These are phyloP conservation scores for Paracentrotus lividus DNA, from an alignment of 53 echinoderm and acorn worm genomes.

Conservation along the genomic window DNA sequence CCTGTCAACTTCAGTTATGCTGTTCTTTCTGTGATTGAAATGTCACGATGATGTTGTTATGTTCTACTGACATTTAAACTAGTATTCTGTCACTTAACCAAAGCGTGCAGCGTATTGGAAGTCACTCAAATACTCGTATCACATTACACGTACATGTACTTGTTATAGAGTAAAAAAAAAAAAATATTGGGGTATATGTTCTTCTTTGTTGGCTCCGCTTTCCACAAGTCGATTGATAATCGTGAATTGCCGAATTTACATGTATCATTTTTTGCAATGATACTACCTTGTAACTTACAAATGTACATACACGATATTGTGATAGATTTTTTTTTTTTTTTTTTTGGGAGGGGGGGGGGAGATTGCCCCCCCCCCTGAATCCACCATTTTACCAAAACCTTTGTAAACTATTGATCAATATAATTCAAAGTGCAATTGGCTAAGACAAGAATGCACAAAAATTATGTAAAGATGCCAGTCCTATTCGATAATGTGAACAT, in stretches of 20 bases:
- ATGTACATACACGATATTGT: too few relatives aligned
- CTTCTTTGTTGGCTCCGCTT: neutral
- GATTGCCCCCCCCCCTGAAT: too few relatives aligned
- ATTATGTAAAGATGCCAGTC: too few relatives aligned
- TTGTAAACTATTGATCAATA: too few relatives aligned
- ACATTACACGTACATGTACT: neutral
- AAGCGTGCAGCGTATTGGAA: neutral
- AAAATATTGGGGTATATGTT: neutral
- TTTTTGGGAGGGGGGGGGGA: too few relatives aligned
- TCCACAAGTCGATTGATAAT: neutral
- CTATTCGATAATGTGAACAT: too few relatives aligned
- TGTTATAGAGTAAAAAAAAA: neutral
- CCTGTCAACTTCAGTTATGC: neutral
- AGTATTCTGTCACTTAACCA: slow-evolving; percentile 18
- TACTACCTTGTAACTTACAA: too few relatives aligned
- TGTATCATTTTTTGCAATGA: too few relatives aligned
- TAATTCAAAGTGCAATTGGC: too few relatives aligned
- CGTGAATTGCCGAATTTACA: neutral
- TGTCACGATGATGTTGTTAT: slow-evolving; percentile 32
- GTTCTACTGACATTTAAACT: slow-evolving; percentile 22
- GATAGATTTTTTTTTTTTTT: too few relatives aligned
- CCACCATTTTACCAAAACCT: too few relatives aligned
- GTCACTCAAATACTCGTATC: neutral
- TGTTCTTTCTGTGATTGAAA: neutral
- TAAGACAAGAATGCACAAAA: too few relatives aligned